Evolutionary conservation across 2,113 vertebrate species (phyloP).

Genomic region (Xiphias gladius): DNA sequence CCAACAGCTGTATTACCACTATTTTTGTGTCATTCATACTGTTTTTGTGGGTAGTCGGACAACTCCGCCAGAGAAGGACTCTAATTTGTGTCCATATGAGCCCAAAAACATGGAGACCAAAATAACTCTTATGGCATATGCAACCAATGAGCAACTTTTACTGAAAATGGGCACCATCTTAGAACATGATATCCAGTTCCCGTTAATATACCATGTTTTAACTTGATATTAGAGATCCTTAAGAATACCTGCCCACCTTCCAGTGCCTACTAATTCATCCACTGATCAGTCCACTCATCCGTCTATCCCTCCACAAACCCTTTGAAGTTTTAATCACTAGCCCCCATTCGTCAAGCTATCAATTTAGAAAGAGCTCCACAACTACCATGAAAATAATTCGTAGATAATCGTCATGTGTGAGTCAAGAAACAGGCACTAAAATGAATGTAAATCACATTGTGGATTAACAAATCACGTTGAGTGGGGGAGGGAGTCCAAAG

Average conservation of each 20-base stretch:
- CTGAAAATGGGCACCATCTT: not conserved
- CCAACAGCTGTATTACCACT: not conserved
- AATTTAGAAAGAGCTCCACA: not conserved
- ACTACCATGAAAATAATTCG: too few species aligned
- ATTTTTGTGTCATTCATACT: not conserved
- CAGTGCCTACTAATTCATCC: not conserved
- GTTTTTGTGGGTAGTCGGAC: too few species aligned
- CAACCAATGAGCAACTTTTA: not conserved
- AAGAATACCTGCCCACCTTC: not conserved
- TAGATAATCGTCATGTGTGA: not conserved
- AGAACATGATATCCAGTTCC: not conserved
- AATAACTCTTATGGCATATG: too few species aligned
- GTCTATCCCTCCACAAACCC: not conserved
- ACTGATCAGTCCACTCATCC: not conserved
- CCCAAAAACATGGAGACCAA: too few species aligned
- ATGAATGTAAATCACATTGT: not conserved
- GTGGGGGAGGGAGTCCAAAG: not conserved
- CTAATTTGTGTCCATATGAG: not conserved
- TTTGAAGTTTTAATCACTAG: not conserved
- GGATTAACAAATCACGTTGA: not conserved
- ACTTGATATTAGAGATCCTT: not conserved
- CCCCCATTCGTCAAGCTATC: not conserved
- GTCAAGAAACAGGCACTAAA: not conserved
- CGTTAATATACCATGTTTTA: not conserved
- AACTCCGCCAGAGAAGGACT: too few species aligned